These are phyloP conservation scores for Drosophila suzukii DNA, from an alignment of 1,140 invertebrate species.

Conservation along the genomic window DNA sequence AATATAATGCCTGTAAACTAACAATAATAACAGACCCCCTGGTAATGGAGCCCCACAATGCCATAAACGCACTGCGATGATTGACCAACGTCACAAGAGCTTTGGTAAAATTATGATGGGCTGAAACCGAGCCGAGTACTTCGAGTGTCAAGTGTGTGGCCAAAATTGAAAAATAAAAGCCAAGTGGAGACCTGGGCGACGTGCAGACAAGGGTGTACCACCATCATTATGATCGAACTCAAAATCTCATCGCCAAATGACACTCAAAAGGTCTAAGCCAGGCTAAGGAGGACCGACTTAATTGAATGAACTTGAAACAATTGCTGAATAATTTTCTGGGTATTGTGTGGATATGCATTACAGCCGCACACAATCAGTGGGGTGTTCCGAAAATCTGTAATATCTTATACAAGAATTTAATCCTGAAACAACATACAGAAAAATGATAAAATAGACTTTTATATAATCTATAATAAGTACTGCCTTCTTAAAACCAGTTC, in stretches of 20 bases:
- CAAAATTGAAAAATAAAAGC: slow-evolving; percentile 21
- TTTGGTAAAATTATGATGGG: slow-evolving; percentile 30
- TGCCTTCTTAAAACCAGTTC: too few relatives aligned
- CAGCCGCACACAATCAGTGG: neutral
- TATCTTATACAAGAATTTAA: too few relatives aligned
- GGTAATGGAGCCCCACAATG: slow-evolving; percentile 14
- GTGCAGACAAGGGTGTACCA: slow-evolving; percentile 22
- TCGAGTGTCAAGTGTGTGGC: slow-evolving; percentile 42
- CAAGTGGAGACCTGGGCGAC: slow-evolving; percentile 8
- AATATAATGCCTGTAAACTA: slow-evolving; percentile 49
- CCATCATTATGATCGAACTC: slow-evolving; percentile 22
- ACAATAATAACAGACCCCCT: slow-evolving; percentile 43
- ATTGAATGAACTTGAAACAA: slow-evolving; percentile 78
- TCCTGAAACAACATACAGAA: neutral
- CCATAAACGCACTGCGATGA: slow-evolving; percentile 13
- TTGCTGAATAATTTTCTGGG: slow-evolving; percentile 55
- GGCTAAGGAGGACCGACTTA: slow-evolving; percentile 29
- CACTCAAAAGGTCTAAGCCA: slow-evolving; percentile 52
- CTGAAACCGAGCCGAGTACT: slow-evolving; percentile 18
- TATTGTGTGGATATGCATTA: slow-evolving; percentile 34
- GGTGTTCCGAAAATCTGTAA: slow-evolving; percentile 25
- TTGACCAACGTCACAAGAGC: slow-evolving; percentile 34
- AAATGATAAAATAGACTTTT: too few relatives aligned
- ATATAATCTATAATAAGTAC: too few relatives aligned
- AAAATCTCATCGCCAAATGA: slow-evolving; percentile 41